Base-by-base conservation (phyloP, 1,140 invertebrate genomes). In the Uloborus diversus region DNA sequence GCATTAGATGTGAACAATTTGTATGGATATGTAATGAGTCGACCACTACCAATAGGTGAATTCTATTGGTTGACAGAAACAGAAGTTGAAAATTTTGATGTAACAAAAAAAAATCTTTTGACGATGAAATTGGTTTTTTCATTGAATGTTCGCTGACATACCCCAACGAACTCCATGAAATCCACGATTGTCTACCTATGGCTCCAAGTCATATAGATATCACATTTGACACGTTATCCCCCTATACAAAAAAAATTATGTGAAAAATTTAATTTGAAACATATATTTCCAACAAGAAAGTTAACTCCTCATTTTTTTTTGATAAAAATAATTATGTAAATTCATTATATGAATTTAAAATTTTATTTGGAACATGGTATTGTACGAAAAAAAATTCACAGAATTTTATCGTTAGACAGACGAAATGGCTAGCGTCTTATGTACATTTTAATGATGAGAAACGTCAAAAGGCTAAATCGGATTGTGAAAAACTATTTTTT, bases 391-490 rank as follows among this genome's bases (percentile, higher is more conserved):
- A 88, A 89, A 86, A 85, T 90, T 47, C 85, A 90, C 85, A 82
- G 86, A 84, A 85, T 89, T 53, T 65, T 87, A 37, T 78, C 81
- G 68, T 87, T 91, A 84, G 87, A 25, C 89, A 90, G 87, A 84
- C 82, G 35, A 30, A 81, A 69, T 90, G 86, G 86, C 81, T 90
- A 27, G 85, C 86, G 82, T 53, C 83, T 1, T 89, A 87, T 80
- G 87, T 88, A 59, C 84, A 86, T 35, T 81, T 85, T 32, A 89
- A 89, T 84, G 88, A 86, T 30, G 64, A 83, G 42, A 76, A 78
- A 35, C 37, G 81, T 70, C 62, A 65, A 32, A 25, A 81, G 81
- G 82, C 84, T 51, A 80, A 68, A 1, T 80, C 82, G 65, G 61
- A 80, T 23, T 84, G 79, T 78, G 78, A 83, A 61, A 84, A 85